Evolutionary conservation across 2,888 invertebrate genomes (phyloP), one percentile per base, ranked within the genome.

Genomic region (Agonopterix alstromeriana): DNA sequence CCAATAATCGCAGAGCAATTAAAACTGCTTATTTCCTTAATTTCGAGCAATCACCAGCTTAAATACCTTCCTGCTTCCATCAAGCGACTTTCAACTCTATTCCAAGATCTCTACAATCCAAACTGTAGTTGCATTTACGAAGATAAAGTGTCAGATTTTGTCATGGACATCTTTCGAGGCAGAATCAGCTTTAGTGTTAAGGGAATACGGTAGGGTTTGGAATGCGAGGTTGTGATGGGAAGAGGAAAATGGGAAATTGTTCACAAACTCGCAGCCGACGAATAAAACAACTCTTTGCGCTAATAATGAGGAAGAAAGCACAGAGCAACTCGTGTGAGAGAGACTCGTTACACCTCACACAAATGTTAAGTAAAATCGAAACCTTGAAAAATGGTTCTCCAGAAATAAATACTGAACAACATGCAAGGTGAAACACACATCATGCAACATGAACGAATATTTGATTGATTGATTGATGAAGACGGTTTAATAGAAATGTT

Each of bases 211-310:
- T 61, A 48, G 50, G 53, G 48, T 67, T 62, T 73, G 43, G 61
- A 44, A 42, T 59, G 64, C 40, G 48, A 46, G 51, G 48, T 40
- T 53, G 52, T 68, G 72, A 75, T 76, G 77, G 77, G 77, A 64
- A 64, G 71, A 69, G 71, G 69, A 82, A 80, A 81, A 80, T 84
- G 81, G 86, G 86, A 86, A 87, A 86, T 87, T 81, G 86, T 82
- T 70, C 67, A 74, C 81, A 82, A 84, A 86, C 82, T 82, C 78
- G 70, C 65, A 74, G 77, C 72, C 79, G 76, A 58, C 67, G 77
- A 83, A 83, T 85, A 86, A 86, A 87, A 87, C 87, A 87, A 87
- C 86, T 82, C 86, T 82, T 83, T 76, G 81, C 81, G 77, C 77
- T 84, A 77, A 84, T 87, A 86, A 87, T 87, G 86, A 87, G 84